Conservation (phyloP, 2,888 invertebrate species). For the Unio delphinus region DNA sequence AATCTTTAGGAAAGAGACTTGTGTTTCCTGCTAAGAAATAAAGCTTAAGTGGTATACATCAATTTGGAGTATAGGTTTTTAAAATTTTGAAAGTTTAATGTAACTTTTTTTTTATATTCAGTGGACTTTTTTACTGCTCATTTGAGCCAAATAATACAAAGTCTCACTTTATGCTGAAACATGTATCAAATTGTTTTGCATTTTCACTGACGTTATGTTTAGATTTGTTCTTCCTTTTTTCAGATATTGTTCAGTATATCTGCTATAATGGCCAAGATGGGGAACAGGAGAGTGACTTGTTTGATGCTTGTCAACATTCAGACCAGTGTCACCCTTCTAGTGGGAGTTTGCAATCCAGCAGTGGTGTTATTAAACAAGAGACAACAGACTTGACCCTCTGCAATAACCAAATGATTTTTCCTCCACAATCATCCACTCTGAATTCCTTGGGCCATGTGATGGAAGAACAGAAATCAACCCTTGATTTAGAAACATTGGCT, state of each 20-base stretch:
- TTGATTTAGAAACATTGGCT: constrained; percentile 25
- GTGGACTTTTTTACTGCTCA: too few relatives aligned
- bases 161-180: too few relatives aligned
- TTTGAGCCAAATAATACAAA: too few relatives aligned
- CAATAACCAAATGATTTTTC: constrained; percentile 16
- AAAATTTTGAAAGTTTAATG: too few relatives aligned
- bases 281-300: constrained; percentile 15
- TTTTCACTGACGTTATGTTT: background rate
- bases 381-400: constrained; percentile 6
- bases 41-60: too few relatives aligned
- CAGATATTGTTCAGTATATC: constrained; percentile 63
- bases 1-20: too few relatives aligned
- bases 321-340: background rate
- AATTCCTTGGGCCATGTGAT: constrained; percentile 12
- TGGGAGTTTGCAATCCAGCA: background rate
- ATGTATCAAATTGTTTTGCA: too few relatives aligned
- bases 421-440: constrained; percentile 11
- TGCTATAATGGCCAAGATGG: constrained; percentile 43
- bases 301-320: background rate
- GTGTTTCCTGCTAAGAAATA: too few relatives aligned
- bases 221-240: constrained; percentile 5
- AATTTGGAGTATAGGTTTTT: too few relatives aligned
- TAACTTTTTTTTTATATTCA: too few relatives aligned
- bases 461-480: constrained; percentile 13
- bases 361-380: constrained; percentile 13